Evolutionary conservation across 2,888 invertebrate species (phyloP), one percentile per base, ranked within the genome.

Genomic region (Athalia cordata): DNA sequence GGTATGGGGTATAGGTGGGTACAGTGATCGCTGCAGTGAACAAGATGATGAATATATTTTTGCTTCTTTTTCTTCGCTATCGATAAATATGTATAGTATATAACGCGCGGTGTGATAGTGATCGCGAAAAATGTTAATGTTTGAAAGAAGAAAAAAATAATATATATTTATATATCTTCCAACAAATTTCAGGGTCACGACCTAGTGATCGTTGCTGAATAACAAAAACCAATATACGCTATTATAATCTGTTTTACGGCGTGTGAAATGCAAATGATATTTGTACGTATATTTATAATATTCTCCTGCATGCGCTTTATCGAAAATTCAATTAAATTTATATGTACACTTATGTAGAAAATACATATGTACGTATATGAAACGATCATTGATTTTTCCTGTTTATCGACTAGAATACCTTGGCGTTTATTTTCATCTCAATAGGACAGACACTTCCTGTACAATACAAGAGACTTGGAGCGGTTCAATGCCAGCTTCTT

Each of bases 141-240:
- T 29, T 29, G 29, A n/a, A n/a, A 29, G 29, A 29, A 29, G 2
- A 29, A 29, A 29, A 29, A 29, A 29, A 29, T 29, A 29, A 29
- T 29, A 29, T 29, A 29, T 29, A 29, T 29, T 29, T 29, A 72
- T 59, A 72, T 72, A 57, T 72, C 72, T 59, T 72, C 45, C 62
- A 57, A 64, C 75, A 75, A 64, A 75, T 62, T 50, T 45, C 62
- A 75, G 52, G 75, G 75, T 62, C 64, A 15, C 43, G 75, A 75
- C 75, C 75, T 75, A 62, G 62, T 50, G 15, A 15, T 62, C 75
- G 13, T 49, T 50, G 52, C 50, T 2, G 75, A 75, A 75, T 62
- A 75, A 75, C 75, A 75, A 75, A 50, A 59, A 45, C 75, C 9
- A 59, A 47, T 15, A 47, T 15, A 9, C 47, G 13, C 6, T n/a